Evolutionary conservation across 1,140 invertebrate genomes (phyloP).

Genomic region (Telenomus remus): DNA sequence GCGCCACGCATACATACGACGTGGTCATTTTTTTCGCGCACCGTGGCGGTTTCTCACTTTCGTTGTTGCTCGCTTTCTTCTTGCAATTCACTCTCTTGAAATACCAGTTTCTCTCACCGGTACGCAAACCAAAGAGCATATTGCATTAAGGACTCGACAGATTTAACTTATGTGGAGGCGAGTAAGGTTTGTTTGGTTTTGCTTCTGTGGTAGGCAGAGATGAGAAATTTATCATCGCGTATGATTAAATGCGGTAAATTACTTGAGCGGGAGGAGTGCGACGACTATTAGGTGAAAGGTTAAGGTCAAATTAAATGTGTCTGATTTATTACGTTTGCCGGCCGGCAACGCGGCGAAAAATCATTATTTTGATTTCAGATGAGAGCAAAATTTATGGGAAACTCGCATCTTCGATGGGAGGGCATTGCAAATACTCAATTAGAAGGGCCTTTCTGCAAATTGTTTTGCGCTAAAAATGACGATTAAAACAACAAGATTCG

Average conservation of each 20-base stretch:
- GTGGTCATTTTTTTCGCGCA: conserved; percentile 37
- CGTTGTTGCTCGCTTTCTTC: conserved; percentile 49
- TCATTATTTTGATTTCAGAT: not conserved
- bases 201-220: conserved; percentile 43
- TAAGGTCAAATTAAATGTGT: conserved; percentile 43
- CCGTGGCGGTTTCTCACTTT: conserved; percentile 47
- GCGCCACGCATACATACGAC: conserved; percentile 33
- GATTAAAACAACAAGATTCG: too few relatives aligned
- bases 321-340: conserved; percentile 6
- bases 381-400: not conserved
- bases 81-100: conserved; percentile 49
- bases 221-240: conserved; percentile 49
- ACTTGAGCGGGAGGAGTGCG: not conserved
- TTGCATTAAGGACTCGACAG: conserved; percentile 35
- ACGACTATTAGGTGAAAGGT: conserved; percentile 27
- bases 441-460: too few relatives aligned
- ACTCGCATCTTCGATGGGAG: not conserved
- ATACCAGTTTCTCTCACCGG: conserved; percentile 48
- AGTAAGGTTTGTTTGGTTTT: conserved; percentile 41
- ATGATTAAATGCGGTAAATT: conserved; percentile 53
- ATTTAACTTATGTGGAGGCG: conserved; percentile 45
- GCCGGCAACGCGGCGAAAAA: not conserved
- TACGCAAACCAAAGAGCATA: conserved; percentile 39
- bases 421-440: too few relatives aligned
- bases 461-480: too few relatives aligned